Conservation (phyloP, 2,797 vertebrate genomes). For the Phrynocephalus guinanensis region DNA sequence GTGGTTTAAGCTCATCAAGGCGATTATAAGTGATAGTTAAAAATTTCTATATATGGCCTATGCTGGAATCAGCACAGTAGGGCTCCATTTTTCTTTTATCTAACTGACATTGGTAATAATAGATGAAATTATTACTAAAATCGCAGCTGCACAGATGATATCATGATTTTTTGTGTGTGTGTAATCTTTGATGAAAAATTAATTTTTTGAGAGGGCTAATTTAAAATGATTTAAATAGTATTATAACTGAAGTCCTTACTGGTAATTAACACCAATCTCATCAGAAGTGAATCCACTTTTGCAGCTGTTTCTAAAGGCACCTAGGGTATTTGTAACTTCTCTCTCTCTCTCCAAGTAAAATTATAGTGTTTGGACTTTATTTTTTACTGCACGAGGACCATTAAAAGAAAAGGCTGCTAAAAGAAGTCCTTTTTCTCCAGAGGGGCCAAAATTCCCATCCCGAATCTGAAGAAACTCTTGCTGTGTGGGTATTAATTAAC, state of each 20-base stretch:
- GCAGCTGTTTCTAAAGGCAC: constrained; percentile 84
- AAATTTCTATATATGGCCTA: constrained; percentile 94
- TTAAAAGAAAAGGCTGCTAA: constrained; percentile 71
- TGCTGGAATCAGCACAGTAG: constrained; percentile 87
- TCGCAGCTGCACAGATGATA: constrained; percentile 91
- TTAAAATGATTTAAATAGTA: constrained; percentile 88
- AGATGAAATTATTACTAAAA: constrained; percentile 90
- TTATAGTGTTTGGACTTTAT: constrained; percentile 82
- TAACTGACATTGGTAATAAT: constrained; percentile 92
- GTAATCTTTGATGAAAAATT: constrained; percentile 86
- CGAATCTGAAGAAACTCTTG: constrained; percentile 48
- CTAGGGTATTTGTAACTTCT: constrained; percentile 82
- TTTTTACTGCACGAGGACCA: constrained; percentile 77
- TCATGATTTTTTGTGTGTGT: constrained; percentile 87
- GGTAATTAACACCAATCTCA: constrained; percentile 86
- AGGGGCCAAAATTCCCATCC: constrained; percentile 55
- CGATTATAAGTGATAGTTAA: constrained; percentile 95
- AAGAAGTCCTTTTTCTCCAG: constrained; percentile 74
- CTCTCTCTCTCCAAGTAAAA: constrained; percentile 67
- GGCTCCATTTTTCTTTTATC: constrained; percentile 92
- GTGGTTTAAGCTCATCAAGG: constrained; percentile 94
- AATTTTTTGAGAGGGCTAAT: constrained; percentile 86
- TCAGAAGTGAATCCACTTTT: constrained; percentile 83
- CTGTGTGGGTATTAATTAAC: constrained; percentile 56
- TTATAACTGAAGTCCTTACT: constrained; percentile 83